A percentile compares a stretch with the other conserved stretches of the same genome.
phyloP scores from a whole-genome alignment of 1,140 invertebrate genomes.

The Sipha flava region DNA sequence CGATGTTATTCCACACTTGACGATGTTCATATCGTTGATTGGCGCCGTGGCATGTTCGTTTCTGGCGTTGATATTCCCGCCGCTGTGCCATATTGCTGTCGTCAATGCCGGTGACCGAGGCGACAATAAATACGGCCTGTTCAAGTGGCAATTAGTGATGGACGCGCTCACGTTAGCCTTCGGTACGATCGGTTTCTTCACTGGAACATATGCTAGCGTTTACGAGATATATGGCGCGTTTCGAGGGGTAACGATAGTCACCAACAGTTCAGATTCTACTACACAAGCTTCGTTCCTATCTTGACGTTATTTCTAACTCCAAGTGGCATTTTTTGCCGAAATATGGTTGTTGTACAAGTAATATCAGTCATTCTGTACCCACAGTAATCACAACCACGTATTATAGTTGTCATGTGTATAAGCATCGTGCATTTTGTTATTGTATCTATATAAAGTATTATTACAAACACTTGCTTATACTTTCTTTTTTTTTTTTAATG shows the following conservation, averaged over 20 bases:
- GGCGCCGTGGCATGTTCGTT: conserved; percentile 80
- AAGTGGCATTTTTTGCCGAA: no score
- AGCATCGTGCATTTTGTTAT: no score
- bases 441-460: no score
- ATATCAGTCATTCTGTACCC: no score
- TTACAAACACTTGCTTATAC: no score
- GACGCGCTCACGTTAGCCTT: not conserved
- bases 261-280: no score
- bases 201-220: conserved; percentile 11
- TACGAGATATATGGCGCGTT: not conserved
- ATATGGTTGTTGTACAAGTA: no score
- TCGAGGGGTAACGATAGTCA: not conserved
- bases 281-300: no score
- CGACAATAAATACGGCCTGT: not conserved
- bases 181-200: not conserved
- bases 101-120: conserved; percentile 40
- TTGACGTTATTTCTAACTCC: no score
- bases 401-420: no score
- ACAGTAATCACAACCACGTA: no score
- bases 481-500: no score
- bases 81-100: conserved; percentile 68
- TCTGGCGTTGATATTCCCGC: conserved; percentile 78
- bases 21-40: conserved; percentile 80
- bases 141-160: not conserved
- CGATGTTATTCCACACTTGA: conserved; percentile 69